Evolutionary conservation across 1,140 invertebrate genomes (phyloP).

Genomic region (Drosophila ogumai): DNA sequence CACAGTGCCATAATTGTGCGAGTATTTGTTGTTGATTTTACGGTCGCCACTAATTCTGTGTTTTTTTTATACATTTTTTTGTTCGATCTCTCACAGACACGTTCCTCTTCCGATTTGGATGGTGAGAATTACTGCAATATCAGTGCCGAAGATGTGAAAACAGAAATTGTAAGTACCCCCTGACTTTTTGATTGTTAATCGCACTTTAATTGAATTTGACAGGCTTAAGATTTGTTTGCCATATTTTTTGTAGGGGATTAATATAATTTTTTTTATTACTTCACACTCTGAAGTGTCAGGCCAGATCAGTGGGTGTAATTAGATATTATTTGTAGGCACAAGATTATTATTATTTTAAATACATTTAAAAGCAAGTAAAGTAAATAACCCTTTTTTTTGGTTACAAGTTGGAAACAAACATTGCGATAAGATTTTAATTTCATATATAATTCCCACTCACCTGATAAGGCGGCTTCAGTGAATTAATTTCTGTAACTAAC

Average conservation of each 20-base stretch:
- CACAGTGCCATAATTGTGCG: constrained; percentile 53
- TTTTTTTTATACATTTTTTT: constrained; percentile 29
- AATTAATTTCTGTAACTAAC: constrained; percentile 29
- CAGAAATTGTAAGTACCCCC: constrained; percentile 81
- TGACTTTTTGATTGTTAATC: constrained; percentile 36
- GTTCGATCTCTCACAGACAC: constrained; percentile 61
- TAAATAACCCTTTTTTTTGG: background rate
- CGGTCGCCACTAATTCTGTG: constrained; percentile 52
- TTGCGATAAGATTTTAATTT: constrained; percentile 19
- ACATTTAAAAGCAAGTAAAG: background rate
- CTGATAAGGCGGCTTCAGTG: constrained; percentile 18
- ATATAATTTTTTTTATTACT: constrained; percentile 15
- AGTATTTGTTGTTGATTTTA: constrained; percentile 38
- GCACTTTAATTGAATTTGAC: constrained; percentile 53
- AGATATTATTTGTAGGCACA: constrained; percentile 6
- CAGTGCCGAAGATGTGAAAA: constrained; percentile 84
- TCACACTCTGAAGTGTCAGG: background rate
- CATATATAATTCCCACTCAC: constrained; percentile 11
- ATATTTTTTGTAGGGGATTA: constrained; percentile 1
- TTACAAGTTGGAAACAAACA: constrained; percentile 1
- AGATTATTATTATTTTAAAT: background rate
- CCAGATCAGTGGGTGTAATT: constrained; percentile 31
- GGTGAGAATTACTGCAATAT: constrained; percentile 83
- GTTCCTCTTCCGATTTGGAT: constrained; percentile 79
- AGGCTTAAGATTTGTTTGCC: constrained; percentile 14